Evolutionary conservation across 2,113 vertebrate species (phyloP).

Genomic region (Chloebia gouldiae): DNA sequence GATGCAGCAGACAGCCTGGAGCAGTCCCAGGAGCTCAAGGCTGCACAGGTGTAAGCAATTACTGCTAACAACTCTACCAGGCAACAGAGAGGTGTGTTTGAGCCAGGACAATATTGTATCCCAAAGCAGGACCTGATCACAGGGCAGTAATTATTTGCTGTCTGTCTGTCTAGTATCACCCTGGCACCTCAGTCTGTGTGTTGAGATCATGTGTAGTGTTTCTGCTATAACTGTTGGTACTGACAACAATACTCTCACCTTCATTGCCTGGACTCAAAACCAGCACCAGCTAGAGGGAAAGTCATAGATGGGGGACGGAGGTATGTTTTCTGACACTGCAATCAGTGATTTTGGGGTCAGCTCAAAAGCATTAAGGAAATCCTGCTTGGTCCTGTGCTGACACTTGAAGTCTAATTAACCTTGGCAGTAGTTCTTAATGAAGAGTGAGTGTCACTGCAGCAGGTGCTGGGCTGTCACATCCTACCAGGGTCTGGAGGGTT

Average conservation of each 20-base stretch:
- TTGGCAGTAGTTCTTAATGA: background rate
- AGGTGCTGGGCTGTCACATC: background rate
- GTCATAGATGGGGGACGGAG: background rate
- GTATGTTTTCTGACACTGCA: background rate
- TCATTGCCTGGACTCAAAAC: background rate
- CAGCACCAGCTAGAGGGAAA: background rate
- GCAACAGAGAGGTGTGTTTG: background rate
- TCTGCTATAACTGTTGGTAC: background rate
- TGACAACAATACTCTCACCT: background rate
- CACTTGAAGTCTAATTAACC: background rate
- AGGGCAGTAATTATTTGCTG: background rate
- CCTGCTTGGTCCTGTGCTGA: background rate
- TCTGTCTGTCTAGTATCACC: background rate
- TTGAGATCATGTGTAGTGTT: background rate
- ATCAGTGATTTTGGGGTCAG: background rate
- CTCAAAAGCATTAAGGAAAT: background rate
- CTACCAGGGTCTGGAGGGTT: background rate
- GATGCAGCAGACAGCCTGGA: background rate
- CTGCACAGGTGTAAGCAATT: background rate
- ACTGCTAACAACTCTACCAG: background rate
- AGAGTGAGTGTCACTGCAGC: background rate
- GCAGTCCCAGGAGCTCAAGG: background rate
- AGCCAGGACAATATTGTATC: background rate
- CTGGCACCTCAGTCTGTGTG: background rate
- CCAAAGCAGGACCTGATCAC: background rate